These are phyloP conservation scores for Myripristis murdjan DNA, from an alignment of 2,797 vertebrate species.

Conservation along the genomic window DNA sequence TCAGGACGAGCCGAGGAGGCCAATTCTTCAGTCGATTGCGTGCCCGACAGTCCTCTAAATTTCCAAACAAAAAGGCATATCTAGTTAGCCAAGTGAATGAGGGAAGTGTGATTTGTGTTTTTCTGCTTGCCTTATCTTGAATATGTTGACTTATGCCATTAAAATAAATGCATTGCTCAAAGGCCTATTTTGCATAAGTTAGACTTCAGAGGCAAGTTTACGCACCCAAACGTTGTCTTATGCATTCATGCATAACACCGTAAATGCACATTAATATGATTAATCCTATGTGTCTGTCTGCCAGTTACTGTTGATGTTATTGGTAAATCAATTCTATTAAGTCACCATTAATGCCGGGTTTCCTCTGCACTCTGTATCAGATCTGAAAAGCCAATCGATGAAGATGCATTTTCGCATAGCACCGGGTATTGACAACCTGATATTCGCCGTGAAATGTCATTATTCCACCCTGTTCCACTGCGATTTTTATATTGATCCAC, in stretches of 20 bases:
- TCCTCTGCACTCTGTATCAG: not conserved
- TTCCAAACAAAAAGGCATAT: not conserved
- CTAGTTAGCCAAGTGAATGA: constrained; percentile 8
- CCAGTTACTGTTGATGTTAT: not conserved
- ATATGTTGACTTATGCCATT: constrained; percentile 5
- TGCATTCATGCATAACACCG: constrained; percentile 1
- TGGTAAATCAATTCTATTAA: not conserved
- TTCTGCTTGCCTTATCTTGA: not conserved
- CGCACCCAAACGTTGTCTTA: not conserved
- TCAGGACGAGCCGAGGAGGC: constrained; percentile 1
- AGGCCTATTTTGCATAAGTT: constrained; percentile 17
- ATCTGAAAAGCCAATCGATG: not conserved
- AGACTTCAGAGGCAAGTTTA: constrained; percentile 2
- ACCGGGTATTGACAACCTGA: not conserved
- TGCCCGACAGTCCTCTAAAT: not conserved
- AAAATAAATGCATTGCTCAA: constrained; percentile 22
- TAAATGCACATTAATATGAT: not conserved
- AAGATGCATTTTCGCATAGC: not conserved
- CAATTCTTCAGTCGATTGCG: not conserved
- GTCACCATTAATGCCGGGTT: not conserved
- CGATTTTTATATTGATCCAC: constrained; percentile 11
- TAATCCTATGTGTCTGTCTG: not conserved
- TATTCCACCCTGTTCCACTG: not conserved
- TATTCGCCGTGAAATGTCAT: not conserved
- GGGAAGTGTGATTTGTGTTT: constrained; percentile 9